Evolutionary conservation across 2,797 vertebrate species (phyloP).

Genomic region (Vipera ursinii): DNA sequence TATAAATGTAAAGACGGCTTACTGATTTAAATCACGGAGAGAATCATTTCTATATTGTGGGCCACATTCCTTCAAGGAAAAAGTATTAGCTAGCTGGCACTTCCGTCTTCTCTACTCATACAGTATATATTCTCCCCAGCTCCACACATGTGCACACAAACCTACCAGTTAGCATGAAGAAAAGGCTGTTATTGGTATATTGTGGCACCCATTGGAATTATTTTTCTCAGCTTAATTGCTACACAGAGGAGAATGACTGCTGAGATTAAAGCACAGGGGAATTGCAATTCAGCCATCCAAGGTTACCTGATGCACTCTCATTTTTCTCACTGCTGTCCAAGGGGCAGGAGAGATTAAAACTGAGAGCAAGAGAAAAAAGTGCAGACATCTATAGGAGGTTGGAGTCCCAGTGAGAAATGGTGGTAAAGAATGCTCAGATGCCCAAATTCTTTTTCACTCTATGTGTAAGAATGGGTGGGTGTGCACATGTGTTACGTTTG

Average conservation of each 20-base stretch:
- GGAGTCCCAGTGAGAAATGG: neutral
- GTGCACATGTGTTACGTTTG: neutral
- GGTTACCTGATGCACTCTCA: neutral
- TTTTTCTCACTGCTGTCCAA: neutral
- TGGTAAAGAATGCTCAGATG: neutral
- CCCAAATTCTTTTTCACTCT: neutral
- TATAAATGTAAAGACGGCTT: neutral
- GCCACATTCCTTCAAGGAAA: neutral
- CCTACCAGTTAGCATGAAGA: neutral
- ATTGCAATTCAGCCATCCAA: neutral
- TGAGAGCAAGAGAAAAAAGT: neutral
- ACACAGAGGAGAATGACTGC: neutral
- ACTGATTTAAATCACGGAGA: neutral
- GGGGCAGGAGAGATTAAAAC: neutral
- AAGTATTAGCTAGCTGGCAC: neutral
- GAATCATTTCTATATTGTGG: neutral
- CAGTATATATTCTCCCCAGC: neutral
- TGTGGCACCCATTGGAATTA: neutral
- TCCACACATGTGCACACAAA: neutral
- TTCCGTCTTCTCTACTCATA: neutral
- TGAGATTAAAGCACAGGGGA: neutral
- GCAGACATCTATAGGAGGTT: neutral
- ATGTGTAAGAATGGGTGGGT: neutral
- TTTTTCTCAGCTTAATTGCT: neutral
- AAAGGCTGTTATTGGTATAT: neutral